Conservation (phyloP, 2,113 vertebrate species). For the Pollimyrus isidori region DNA sequence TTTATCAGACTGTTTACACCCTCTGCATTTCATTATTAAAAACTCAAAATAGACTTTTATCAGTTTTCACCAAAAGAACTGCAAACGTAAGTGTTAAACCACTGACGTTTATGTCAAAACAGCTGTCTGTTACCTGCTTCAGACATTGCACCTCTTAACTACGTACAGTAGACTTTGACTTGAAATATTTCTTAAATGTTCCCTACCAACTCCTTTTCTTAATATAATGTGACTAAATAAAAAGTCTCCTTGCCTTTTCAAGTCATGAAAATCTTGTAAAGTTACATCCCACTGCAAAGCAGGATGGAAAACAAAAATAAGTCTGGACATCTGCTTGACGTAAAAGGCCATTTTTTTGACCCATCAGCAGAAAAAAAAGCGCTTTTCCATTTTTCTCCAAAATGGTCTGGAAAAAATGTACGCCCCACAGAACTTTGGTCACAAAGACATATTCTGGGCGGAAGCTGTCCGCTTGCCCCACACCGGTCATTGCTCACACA, state of each 20-base stretch:
- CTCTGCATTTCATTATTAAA: background rate
- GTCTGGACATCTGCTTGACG: background rate
- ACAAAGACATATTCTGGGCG: slow-evolving; percentile 48
- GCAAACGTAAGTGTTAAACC: background rate
- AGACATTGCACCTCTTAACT: background rate
- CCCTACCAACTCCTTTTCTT: background rate
- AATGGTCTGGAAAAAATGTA: slow-evolving; percentile 3
- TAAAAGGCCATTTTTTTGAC: background rate
- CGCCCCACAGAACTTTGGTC: slow-evolving; percentile 3
- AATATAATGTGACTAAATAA: background rate
- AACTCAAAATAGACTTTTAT: background rate
- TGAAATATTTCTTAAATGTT: background rate
- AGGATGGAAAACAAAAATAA: background rate
- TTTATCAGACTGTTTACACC: background rate
- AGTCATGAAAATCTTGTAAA: background rate
- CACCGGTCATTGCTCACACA: slow-evolving; percentile 55
- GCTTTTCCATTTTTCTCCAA: background rate
- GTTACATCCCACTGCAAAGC: background rate
- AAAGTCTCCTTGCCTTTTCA: background rate
- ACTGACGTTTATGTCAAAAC: background rate
- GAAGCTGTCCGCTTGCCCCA: slow-evolving; percentile 52
- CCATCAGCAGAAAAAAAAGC: background rate
- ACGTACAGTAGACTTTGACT: background rate
- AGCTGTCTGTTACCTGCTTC: background rate
- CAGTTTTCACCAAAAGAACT: background rate